Base-by-base conservation (phyloP, 2,113 vertebrate species). In the Lamprologus callipterus region DNA sequence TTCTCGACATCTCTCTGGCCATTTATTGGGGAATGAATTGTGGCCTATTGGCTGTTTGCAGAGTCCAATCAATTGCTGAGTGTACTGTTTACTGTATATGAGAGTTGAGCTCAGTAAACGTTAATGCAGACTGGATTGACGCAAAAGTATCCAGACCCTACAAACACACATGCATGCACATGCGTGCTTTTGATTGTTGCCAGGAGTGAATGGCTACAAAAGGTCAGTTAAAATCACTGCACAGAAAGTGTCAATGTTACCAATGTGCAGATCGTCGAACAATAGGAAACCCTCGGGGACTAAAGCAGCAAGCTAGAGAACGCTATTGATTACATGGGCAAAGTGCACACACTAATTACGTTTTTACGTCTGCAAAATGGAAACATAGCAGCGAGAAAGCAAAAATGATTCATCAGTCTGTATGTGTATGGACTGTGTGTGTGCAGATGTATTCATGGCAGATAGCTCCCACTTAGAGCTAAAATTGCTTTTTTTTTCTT, bases 21-120 rank as follows among this genome's bases (percentile, higher is more conserved):
- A 92, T 93, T 94, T 95, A 93, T 91, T 84, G 91, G 85, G 91
- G 85, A 94, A 92, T 83, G 80, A 87, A 90, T 94, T 81, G 89
- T 92, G 90, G 87, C 91, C 92, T 93, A 92, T 93, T 93, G 93
- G 92, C 87, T 93, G 90, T 93, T 94, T 95, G 92, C 87, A 90
- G 82, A 91, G 91, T 92, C 82, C 54, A 89, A 95, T 95, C 90
- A 87, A 96, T 95, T 75, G 75, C 83, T n/a, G 81, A 86, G 89
- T 88, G 82, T 68, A 37, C 26, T 68, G 78, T 85, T 80, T 81
- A 84, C 53, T 81, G 63, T 92, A 88, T 82, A 85, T 75, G 87
- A 88, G 89, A 89, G 80, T 40, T 80, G 80, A 89, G 84, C 85
- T 90, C 88, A 54, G 65, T 88, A 89, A 89, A 86, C 19, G 81